Percentiles rank a stretch among this genome's conserved stretches.
These are phyloP conservation scores for Pseudorhombus dupliciocellatus DNA, from an alignment of 2,113 vertebrate species.

Conservation along the genomic window DNA sequence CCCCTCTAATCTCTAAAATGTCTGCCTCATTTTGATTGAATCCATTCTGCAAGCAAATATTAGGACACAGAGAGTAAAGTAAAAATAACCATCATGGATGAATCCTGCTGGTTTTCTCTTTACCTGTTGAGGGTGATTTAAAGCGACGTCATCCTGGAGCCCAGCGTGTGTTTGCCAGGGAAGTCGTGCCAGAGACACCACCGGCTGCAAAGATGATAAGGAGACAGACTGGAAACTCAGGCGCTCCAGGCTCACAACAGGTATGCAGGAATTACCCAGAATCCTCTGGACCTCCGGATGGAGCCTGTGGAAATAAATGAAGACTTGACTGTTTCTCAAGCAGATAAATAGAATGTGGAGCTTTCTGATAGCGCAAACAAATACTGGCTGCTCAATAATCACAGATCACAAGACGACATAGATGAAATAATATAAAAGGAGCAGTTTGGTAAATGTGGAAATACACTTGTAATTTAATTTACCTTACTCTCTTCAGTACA, in stretches of 20 bases:
- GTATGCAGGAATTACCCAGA: constrained; percentile 72
- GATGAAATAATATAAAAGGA: no score
- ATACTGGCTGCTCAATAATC: no score
- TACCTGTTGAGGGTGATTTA: constrained; percentile 48
- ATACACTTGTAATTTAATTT: not conserved
- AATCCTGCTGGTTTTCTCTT: not conserved
- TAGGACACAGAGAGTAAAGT: not conserved
- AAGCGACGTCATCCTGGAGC: not conserved
- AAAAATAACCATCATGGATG: not conserved
- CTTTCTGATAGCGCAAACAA: not conserved
- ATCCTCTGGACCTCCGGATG: constrained; percentile 63
- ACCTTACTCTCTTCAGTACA: constrained; percentile 60
- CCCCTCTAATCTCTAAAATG: constrained; percentile 22
- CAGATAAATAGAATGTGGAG: not conserved
- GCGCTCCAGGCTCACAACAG: constrained; percentile 85
- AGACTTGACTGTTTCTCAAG: not conserved
- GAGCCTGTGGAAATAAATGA: constrained; percentile 41
- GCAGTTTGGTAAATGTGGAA: no score
- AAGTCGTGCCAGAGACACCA: constrained; percentile 73
- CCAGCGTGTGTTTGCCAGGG: constrained; percentile 17
- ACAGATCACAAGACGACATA: no score
- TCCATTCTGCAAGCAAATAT: constrained; percentile 46
- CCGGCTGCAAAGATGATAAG: constrained; percentile 73
- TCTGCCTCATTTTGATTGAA: constrained; percentile 14
- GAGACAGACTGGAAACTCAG: constrained; percentile 72